Evolutionary conservation across 2,888 invertebrate species (phyloP).

Genomic region (Chromoteleia sp.): DNA sequence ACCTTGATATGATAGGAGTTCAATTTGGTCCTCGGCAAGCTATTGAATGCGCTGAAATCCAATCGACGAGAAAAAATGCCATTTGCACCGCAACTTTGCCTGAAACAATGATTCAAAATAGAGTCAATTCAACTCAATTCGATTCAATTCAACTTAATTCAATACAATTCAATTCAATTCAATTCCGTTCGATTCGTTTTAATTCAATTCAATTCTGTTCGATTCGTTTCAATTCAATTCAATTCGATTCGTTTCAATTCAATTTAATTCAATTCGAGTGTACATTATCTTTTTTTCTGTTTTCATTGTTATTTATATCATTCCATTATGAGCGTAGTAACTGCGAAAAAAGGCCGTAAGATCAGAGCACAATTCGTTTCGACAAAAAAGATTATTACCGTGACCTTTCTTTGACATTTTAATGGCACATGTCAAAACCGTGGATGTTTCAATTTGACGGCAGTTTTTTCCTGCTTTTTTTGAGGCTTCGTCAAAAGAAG

Average conservation of each 20-base stretch:
- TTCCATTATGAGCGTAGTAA: too few species aligned
- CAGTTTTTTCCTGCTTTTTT: conserved; percentile 51
- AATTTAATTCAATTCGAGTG: too few species aligned
- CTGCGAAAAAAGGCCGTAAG: not conserved
- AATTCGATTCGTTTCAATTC: too few species aligned
- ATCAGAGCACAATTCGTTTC: conserved; percentile 15
- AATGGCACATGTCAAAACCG: conserved; percentile 67
- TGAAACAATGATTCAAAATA: conserved; percentile 79
- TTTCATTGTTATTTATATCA: too few species aligned
- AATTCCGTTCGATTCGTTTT: too few species aligned
- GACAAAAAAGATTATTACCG: conserved; percentile 46
- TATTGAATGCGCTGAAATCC: conserved; percentile 97
- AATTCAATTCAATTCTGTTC: too few species aligned
- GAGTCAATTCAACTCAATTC: not conserved
- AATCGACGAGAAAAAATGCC: conserved; percentile 96
- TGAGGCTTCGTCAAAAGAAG: conserved; percentile 31
- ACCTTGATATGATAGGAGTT: conserved; percentile 99
- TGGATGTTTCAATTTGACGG: conserved; percentile 70
- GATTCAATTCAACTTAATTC: too few species aligned
- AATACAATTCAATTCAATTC: too few species aligned
- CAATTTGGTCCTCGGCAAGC: conserved; percentile 96
- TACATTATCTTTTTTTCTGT: not conserved
- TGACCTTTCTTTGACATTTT: conserved; percentile 62
- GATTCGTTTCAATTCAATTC: too few species aligned
- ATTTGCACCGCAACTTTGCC: conserved; percentile 94